phyloP scores from a whole-genome alignment of 2,888 invertebrate species.

The Macrophya annulata region DNA sequence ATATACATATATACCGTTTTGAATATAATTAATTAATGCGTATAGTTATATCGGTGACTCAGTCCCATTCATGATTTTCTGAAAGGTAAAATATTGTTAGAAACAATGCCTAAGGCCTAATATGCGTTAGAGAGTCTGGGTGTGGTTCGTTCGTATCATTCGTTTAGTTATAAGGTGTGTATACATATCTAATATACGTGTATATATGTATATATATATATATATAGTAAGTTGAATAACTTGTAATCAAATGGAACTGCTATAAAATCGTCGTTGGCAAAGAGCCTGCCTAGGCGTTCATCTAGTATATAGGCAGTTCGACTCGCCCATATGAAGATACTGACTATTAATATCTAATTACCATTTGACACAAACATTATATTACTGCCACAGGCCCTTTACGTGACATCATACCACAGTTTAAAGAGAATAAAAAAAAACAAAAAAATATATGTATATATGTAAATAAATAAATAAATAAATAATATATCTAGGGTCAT shows the following conservation, averaged over 20 bases:
- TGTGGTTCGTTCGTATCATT: background rate
- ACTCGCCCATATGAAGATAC: background rate
- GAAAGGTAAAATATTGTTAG: constrained; percentile 28
- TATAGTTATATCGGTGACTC: background rate
- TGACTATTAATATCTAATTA: constrained; percentile 42
- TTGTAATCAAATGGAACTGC: constrained; percentile 47
- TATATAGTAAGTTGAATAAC: constrained; percentile 21
- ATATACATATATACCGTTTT: background rate
- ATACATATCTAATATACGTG: background rate
- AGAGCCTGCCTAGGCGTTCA: background rate
- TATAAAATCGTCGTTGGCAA: constrained; percentile 33
- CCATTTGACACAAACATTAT: constrained; percentile 48
- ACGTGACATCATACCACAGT: constrained; percentile 26
- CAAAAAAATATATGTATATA: too few species aligned
- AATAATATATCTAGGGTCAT: background rate
- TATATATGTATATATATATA: background rate
- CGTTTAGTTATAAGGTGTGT: background rate
- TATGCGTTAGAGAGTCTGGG: background rate
- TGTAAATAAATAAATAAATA: background rate
- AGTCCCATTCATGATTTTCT: constrained; percentile 32
- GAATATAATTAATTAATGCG: background rate
- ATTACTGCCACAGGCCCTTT: constrained; percentile 1
- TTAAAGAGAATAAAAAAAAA: background rate
- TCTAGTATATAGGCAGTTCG: too few species aligned
- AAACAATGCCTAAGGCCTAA: constrained; percentile 3